A percentile compares a stretch with the other conserved stretches of the same genome.
phyloP scores from a whole-genome alignment of 2,888 invertebrate species.

The Calephelis perditalis region DNA sequence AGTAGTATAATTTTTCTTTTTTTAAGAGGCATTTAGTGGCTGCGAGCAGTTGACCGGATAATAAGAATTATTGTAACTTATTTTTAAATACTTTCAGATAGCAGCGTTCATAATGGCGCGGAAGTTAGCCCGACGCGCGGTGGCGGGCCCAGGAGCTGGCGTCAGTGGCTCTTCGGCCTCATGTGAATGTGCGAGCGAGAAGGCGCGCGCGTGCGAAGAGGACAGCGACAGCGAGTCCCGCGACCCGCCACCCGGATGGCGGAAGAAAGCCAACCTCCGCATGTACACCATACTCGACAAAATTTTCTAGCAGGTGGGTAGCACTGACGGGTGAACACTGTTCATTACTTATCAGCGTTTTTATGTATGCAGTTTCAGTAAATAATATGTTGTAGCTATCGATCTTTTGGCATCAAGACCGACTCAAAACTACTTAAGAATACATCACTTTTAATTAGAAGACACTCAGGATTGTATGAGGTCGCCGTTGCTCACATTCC shows the following conservation, averaged over 20 bases:
- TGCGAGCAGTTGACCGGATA: no score
- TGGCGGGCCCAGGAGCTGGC: constrained; percentile 30
- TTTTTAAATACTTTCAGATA: constrained; percentile 38
- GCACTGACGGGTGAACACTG: no score
- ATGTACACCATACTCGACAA: constrained; percentile 74
- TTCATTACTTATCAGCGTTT: neutral
- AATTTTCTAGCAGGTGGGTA: constrained; percentile 71
- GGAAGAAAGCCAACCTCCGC: constrained; percentile 65
- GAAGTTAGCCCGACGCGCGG: constrained; percentile 38
- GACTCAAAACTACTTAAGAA: no score
- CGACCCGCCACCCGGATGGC: constrained; percentile 54
- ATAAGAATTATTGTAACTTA: no score
- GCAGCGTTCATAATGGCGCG: constrained; percentile 62
- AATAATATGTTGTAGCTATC: no score
- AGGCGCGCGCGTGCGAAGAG: constrained; percentile 27
- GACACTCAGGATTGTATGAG: no score
- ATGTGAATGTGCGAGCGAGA: constrained; percentile 27
- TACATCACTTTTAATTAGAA: no score
- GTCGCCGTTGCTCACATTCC: no score
- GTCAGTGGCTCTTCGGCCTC: constrained; percentile 26
- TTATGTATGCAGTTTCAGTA: neutral
- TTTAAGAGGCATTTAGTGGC: no score
- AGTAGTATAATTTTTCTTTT: no score
- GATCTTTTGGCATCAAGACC: no score
- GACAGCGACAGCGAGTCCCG: constrained; percentile 35